A percentile compares a stretch with the other conserved stretches of the same genome.
Conservation (phyloP, 2,888 invertebrate genomes). For the Trichopoda pennipes region DNA sequence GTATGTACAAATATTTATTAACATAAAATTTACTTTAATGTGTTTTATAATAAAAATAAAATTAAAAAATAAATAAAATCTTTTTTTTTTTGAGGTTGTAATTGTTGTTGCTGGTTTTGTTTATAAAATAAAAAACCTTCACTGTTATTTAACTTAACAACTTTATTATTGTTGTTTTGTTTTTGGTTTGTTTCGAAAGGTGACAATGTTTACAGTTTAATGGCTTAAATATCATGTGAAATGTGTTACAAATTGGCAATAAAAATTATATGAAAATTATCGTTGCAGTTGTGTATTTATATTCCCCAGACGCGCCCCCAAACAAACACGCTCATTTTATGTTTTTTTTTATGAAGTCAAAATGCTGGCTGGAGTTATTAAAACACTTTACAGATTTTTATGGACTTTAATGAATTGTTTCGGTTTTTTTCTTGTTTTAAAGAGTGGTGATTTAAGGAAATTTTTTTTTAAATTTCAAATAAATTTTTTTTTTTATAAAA, state of each 20-base stretch:
- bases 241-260: conserved; percentile 60
- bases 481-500: background rate
- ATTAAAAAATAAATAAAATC: background rate
- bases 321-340: conserved; percentile 38
- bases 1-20: background rate
- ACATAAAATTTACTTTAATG: conserved; percentile 47
- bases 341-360: background rate
- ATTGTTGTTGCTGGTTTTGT: no score
- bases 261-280: conserved; percentile 43
- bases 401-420: background rate
- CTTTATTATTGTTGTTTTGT: conserved; percentile 10
- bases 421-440: background rate
- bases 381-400: no score
- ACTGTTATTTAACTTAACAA: conserved; percentile 36
- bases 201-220: conserved; percentile 34
- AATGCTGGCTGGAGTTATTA: background rate
- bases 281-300: conserved; percentile 19
- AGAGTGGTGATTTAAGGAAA: background rate
- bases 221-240: conserved; percentile 45
- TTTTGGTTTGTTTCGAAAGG: background rate
- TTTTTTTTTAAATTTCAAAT: no score
- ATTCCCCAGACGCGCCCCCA: conserved; percentile 53
- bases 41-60: conserved; percentile 17
- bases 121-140: conserved; percentile 6
- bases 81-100: background rate